A percentile compares a stretch with the other conserved stretches of the same genome.
These are phyloP conservation scores for Polydrusus tereticollis DNA, from an alignment of 2,888 invertebrate species.

Conservation along the genomic window DNA sequence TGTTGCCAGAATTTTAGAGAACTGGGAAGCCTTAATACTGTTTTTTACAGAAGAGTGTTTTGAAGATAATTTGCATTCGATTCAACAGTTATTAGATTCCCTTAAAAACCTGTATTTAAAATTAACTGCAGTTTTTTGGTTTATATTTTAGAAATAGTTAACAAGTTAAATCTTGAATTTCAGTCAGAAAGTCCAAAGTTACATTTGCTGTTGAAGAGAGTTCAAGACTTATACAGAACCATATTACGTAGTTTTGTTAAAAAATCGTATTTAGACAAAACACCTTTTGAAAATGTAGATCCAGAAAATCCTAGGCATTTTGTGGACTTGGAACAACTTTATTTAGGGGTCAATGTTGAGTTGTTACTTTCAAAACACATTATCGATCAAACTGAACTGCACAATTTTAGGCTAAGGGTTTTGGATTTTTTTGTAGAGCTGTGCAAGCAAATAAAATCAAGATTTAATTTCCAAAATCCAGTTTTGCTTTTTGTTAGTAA, in stretches of 20 bases:
- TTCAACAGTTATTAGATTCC: not conserved
- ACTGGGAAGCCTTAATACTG: constrained; percentile 18
- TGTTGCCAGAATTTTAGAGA: constrained; percentile 23
- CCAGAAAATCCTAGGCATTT: not conserved
- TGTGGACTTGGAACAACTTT: not conserved
- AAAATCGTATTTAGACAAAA: not conserved
- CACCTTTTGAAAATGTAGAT: not conserved
- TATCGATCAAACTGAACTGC: not conserved
- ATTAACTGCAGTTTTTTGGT: not conserved
- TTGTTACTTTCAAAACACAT: not conserved
- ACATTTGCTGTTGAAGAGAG: not conserved
- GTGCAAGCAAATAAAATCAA: not conserved
- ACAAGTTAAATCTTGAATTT: constrained; percentile 17
- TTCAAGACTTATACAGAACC: not conserved
- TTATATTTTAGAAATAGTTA: not conserved
- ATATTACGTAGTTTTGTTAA: not conserved
- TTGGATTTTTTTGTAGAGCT: not conserved
- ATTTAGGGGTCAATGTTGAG: not conserved
- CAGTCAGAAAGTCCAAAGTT: not conserved
- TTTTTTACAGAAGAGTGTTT: constrained; percentile 14
- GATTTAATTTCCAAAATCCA: not conserved
- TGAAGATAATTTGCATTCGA: not conserved
- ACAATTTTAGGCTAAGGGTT: not conserved
- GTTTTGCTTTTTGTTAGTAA: not conserved
- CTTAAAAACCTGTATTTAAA: not conserved